Percentiles rank a stretch among this genome's conserved stretches.
Evolutionary conservation across 2,888 invertebrate genomes (phyloP).

Genomic region (Anarsia innoxiella): DNA sequence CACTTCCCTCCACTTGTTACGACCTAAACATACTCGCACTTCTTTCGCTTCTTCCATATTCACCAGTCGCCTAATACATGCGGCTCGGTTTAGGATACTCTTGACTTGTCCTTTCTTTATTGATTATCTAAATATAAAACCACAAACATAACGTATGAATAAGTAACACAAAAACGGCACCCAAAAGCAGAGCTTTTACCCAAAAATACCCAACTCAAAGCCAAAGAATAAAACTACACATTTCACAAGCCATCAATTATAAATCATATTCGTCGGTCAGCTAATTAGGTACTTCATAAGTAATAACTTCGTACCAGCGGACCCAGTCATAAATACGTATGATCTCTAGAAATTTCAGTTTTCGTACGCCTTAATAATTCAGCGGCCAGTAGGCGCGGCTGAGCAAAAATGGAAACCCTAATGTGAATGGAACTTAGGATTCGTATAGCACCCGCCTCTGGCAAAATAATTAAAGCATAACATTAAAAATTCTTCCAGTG

Average conservation of each 20-base stretch:
- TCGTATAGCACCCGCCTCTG: conserved; percentile 37
- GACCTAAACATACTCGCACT: too few species aligned
- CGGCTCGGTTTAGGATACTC: too few species aligned
- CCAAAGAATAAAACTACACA: conserved; percentile 12
- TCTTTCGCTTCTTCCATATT: too few species aligned
- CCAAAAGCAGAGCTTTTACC: too few species aligned
- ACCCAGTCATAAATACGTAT: conserved; percentile 63
- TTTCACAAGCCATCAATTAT: conserved; percentile 11
- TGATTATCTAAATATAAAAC: too few species aligned
- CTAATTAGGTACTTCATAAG: conserved; percentile 71
- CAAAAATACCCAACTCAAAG: too few species aligned
- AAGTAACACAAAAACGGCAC: too few species aligned
- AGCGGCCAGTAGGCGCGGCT: conserved; percentile 38
- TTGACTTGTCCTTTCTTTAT: too few species aligned
- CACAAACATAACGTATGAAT: too few species aligned
- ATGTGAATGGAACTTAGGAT: conserved; percentile 71
- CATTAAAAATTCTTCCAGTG: conserved; percentile 67
- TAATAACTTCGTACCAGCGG: conserved; percentile 66
- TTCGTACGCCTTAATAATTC: conserved; percentile 57
- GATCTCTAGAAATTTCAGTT: conserved; percentile 55
- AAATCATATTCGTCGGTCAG: conserved; percentile 35
- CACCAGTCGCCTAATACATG: too few species aligned
- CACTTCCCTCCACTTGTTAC: too few species aligned
- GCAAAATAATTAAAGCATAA: conserved; percentile 72
- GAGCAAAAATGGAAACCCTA: conserved; percentile 71